Evolutionary conservation across 2,113 vertebrate genomes (phyloP).

Genomic region (Grammomys surdaster): DNA sequence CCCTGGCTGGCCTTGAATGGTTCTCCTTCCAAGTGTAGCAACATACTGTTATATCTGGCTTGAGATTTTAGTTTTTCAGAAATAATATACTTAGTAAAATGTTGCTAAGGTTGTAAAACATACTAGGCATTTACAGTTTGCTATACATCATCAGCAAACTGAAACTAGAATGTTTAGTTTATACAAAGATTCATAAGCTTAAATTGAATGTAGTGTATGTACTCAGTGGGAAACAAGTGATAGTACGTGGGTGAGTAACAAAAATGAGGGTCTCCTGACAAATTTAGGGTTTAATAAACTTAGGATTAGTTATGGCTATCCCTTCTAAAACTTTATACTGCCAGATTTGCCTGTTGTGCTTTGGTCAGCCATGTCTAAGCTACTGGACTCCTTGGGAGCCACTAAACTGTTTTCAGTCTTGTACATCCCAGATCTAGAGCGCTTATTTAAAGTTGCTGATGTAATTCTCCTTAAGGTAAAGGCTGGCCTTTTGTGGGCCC

Average conservation of each 20-base stretch:
- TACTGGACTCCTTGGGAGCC: background rate
- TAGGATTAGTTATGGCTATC: background rate
- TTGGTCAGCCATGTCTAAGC: background rate
- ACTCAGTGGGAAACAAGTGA: background rate
- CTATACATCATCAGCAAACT: background rate
- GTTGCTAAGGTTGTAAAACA: background rate
- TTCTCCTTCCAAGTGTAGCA: background rate
- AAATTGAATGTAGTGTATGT: background rate
- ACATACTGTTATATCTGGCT: too few species aligned
- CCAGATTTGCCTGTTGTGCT: background rate
- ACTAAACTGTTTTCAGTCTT: background rate
- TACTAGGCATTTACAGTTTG: background rate
- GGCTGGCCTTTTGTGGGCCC: background rate
- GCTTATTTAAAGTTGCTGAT: background rate
- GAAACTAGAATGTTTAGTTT: background rate
- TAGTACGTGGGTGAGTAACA: background rate
- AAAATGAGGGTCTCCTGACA: background rate
- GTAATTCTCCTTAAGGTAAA: background rate
- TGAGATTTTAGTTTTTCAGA: background rate
- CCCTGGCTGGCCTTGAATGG: background rate
- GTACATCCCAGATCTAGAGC: background rate
- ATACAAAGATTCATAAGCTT: background rate
- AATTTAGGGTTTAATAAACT: background rate
- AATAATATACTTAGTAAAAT: background rate
- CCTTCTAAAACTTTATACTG: background rate